Conservation (phyloP, 2,113 vertebrate species). For the Cephalopterus ornatus region DNA sequence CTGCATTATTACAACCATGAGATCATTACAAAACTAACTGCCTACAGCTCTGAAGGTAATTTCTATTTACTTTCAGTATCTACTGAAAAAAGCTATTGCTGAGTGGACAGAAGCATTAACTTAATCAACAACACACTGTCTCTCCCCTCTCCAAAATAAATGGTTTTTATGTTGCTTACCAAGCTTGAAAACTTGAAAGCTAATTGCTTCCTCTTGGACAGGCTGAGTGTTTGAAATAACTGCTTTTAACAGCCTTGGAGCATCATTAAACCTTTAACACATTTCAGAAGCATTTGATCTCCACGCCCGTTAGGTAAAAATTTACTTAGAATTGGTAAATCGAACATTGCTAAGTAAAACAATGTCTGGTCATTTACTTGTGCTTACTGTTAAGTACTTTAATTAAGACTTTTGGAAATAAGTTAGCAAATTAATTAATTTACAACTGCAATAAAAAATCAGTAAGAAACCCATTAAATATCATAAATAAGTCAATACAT, state of each 20-base stretch:
- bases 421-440: constrained; percentile 73
- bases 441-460: constrained; percentile 71
- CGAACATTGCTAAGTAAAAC: constrained; percentile 23
- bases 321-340: constrained; percentile 21
- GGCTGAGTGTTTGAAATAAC: constrained; percentile 20
- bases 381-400: constrained; percentile 42
- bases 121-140: not conserved
- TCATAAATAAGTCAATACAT: constrained; percentile 79
- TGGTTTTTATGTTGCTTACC: constrained; percentile 26
- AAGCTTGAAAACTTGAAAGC: constrained; percentile 48
- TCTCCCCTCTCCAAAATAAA: not conserved
- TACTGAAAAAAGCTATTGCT: constrained; percentile 31
- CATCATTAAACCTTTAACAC: constrained; percentile 31
- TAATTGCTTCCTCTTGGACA: constrained; percentile 40
- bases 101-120: constrained; percentile 25
- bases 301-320: not conserved
- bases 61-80: not conserved
- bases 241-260: not conserved
- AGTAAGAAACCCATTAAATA: constrained; percentile 70
- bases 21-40: not conserved
- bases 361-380: constrained; percentile 23
- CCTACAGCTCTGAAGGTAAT: not conserved
- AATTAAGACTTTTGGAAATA: constrained; percentile 73
- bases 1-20: not conserved
- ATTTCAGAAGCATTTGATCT: constrained; percentile 11